Base-by-base conservation (phyloP, 2,797 vertebrate species). In the Pangasius macronema region DNA sequence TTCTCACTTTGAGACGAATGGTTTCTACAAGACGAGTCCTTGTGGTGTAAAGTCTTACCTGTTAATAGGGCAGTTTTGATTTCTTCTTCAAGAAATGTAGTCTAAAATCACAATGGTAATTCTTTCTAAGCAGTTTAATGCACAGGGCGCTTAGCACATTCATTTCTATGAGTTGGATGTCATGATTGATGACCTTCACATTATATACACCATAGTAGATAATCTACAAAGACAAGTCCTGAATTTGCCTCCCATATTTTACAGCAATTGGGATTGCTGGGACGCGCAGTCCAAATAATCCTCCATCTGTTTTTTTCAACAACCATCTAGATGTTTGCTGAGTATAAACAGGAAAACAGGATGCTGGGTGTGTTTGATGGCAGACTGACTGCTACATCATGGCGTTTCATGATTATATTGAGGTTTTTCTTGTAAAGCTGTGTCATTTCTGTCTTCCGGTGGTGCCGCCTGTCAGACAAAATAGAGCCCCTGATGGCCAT, bases 401-500 rank as follows among this genome's bases (percentile, higher is more conserved):
- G 84, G 83, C 27, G 51, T 90, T 75, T 84, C 88, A 82, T 93
- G 91, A 92, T 93, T 94, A 92, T 90, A 90, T 89, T 92, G 90
- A 81, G 86, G 87, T 86, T 92, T 77, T 87, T 85, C 33, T 81
- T 87, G 90, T 91, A 87, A 93, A 86, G 86, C 90, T 86, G 89
- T 89, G 91, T 91, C 91, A 73, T 88, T 85, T 83, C 85, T 81
- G 82, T 79, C 85, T 92, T 92, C 84, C 75, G 90, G 90, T 91
- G 87, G 88, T 85, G 82, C 81, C 36, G 89, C 33, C 86, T 91
- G 90, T 92, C 92, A 95, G 93, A 95, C 93, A 93, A 93, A 95
- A 95, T 93, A 94, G 91, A 92, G 86, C 89, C 93, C 93, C 87
- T 90, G 89, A 86, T 77, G 90, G 89, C 90, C 89, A 92, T 94